These are phyloP conservation scores for Hydrozoanthus gracilis DNA, from an alignment of 92 coral and sea anemone genomes.

Conservation along the genomic window DNA sequence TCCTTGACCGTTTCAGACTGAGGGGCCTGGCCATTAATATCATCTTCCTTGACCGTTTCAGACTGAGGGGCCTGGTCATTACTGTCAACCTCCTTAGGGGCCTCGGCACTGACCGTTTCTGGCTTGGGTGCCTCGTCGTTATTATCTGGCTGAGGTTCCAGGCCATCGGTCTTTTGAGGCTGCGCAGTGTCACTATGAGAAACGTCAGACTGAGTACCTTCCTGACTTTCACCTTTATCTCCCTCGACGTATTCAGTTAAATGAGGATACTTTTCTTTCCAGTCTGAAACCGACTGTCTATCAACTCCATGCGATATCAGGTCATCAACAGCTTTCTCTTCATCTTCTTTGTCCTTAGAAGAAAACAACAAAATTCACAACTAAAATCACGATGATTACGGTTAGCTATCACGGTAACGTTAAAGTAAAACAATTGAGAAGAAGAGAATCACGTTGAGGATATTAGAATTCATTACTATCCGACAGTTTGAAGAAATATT, in stretches of 20 bases:
- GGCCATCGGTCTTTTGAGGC: background rate
- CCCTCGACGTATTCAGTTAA: slow-evolving; percentile 48
- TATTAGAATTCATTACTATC: too few relatives aligned
- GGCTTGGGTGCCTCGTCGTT: slow-evolving; percentile 6
- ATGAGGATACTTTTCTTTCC: slow-evolving; percentile 74
- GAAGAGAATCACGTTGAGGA: too few relatives aligned
- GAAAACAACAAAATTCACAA: background rate
- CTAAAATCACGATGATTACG: too few relatives aligned
- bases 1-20: background rate
- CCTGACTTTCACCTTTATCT: background rate
- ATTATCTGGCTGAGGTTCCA: background rate
- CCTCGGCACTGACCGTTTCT: background rate
- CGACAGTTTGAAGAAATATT: too few relatives aligned
- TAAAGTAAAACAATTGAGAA: too few relatives aligned
- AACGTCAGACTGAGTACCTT: background rate
- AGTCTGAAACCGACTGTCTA: slow-evolving; percentile 73
- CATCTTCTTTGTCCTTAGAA: slow-evolving; percentile 80
- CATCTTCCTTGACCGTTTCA: background rate
- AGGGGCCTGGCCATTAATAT: background rate
- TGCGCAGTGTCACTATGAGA: background rate
- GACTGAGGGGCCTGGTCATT: background rate
- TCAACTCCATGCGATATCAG: slow-evolving; percentile 70
- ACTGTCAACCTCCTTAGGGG: background rate
- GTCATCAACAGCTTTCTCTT: slow-evolving; percentile 79
- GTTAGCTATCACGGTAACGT: too few relatives aligned